Percentiles rank a stretch among this genome's conserved stretches.
Conservation (phyloP, 2,888 invertebrate species). For the Galerucella nymphaeae region DNA sequence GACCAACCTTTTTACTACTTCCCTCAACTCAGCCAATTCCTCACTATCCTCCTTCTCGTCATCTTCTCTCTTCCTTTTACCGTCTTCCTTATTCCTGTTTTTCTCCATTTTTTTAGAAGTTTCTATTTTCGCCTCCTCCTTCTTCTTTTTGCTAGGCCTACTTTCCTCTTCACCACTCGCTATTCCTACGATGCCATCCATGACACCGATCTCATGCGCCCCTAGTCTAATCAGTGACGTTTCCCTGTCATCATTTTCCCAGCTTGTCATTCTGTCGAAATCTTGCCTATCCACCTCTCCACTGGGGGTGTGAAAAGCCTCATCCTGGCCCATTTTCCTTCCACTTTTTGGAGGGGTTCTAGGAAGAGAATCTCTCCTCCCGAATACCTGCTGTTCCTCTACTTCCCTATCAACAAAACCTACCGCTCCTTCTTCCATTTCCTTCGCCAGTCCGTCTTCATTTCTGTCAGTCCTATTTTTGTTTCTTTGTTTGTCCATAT, state of each 20-base stretch:
- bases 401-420: too few species aligned
- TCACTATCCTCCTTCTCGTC: neutral
- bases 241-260: neutral
- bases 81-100: neutral
- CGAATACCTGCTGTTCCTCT: neutral
- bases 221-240: neutral
- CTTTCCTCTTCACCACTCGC: neutral
- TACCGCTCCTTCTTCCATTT: too few species aligned
- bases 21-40: neutral
- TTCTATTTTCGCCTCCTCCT: neutral
- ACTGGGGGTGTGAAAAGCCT: neutral
- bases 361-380: neutral
- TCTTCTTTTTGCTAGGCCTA: neutral
- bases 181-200: neutral
- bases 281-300: neutral
- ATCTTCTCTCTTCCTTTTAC: conserved; percentile 5
- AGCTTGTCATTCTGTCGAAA: neutral
- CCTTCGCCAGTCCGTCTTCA: too few species aligned
- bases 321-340: neutral
- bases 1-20: too few species aligned
- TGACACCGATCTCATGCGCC: neutral
- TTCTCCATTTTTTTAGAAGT: neutral
- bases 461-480: too few species aligned
- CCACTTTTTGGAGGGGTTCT: too few species aligned
- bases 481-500: too few species aligned